Conservation (phyloP, 2,797 vertebrate species). For the Mus caroli region DNA sequence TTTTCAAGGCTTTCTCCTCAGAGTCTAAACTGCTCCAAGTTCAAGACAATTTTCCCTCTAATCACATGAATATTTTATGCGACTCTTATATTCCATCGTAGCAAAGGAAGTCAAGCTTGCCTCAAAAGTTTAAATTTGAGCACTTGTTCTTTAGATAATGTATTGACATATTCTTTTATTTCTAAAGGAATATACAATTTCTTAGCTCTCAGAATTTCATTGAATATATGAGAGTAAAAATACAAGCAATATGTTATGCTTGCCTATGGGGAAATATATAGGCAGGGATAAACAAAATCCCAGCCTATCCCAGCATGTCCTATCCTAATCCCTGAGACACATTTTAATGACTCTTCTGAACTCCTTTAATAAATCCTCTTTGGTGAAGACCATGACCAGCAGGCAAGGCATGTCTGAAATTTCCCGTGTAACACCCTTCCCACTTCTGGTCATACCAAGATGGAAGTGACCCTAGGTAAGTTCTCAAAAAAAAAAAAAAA, state of each 20-base stretch:
- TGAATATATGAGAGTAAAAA: slow-evolving; percentile 72
- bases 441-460: not conserved
- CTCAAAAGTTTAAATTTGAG: slow-evolving; percentile 71
- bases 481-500: not conserved
- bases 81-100: slow-evolving; percentile 64
- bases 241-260: slow-evolving; percentile 65
- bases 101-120: slow-evolving; percentile 67
- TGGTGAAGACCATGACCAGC: not conserved
- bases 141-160: slow-evolving; percentile 65
- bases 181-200: slow-evolving; percentile 57
- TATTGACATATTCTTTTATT: slow-evolving; percentile 76
- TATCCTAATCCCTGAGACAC: slow-evolving; percentile 38
- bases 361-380: slow-evolving; percentile 1
- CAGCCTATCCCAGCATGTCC: not conserved
- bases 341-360: slow-evolving; percentile 64
- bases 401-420: not conserved
- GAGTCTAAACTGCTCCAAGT: slow-evolving; percentile 61
- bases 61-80: slow-evolving; percentile 76
- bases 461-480: not conserved
- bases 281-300: slow-evolving; percentile 63
- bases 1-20: slow-evolving; percentile 63
- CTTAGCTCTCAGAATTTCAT: slow-evolving; percentile 61
- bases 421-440: rapidly evolving
- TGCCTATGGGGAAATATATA: slow-evolving; percentile 53
- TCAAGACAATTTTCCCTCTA: slow-evolving; percentile 71